Base-by-base conservation (phyloP, 2,888 invertebrate genomes). In the Synergus gifuensis region DNA sequence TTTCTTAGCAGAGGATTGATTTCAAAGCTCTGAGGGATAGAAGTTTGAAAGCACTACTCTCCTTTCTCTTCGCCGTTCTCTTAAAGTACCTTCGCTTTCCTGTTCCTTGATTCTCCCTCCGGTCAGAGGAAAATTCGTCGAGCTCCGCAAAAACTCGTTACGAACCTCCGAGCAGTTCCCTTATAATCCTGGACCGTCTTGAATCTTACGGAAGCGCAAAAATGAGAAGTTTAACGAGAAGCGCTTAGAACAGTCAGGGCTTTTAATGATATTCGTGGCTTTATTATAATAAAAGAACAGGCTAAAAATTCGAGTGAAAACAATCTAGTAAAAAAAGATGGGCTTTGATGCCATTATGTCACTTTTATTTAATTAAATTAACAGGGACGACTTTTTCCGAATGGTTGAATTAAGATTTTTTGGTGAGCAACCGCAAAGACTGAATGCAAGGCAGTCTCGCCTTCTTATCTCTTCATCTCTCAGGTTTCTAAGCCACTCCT, bases 171-270 rank as follows among this genome's bases (percentile, higher is more conserved):
- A 73, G 73, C 73, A 73, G 54, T 36, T 73, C 73, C 54, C 73
- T 73, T 73, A 73, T 73, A 73, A 73, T 73, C 73, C 73, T 73
- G 73, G 49, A 69, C 54, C 49, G 54, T 73, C 73, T 73, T 73
- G 73, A 73, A 49, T 73, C 73, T 54, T 73, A 54, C 49, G 46
- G 54, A 44, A 66, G 42, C 2, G 36, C 4, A 64, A 67, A 36
- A 69, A 69, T 49, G 28, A 73, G 16, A 54, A 73, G 73, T 73
- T 28, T 40, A 73, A 73, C 73, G 73, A 73, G 73, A 18, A 73
- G 73, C 54, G 73, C 73, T 73, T 73, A 73, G 73, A 73, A 54
- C 73, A 46, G 73, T 73, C 73, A 73, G 54, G 36, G n/a, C 36
- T 54, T 36, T 73, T 73, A 73, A 73, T 54, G 73, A 73, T 73